Evolutionary conservation across 2,113 vertebrate species (phyloP).

Genomic region (Myrmecobius fasciatus): DNA sequence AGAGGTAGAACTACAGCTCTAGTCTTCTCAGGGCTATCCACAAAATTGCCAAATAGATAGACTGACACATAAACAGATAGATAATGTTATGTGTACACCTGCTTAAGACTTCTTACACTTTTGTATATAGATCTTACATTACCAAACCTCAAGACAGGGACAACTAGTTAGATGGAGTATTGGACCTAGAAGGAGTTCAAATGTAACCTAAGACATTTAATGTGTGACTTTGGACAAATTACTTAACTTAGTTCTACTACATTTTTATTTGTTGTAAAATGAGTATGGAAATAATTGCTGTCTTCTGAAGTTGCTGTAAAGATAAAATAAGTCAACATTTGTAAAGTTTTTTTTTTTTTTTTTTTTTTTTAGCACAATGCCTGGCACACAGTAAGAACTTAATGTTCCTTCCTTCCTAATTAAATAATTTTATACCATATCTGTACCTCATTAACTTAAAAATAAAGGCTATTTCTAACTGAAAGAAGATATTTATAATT

Average conservation of each 20-base stretch:
- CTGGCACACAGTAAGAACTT: background rate
- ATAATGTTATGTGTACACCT: background rate
- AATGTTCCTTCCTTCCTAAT: background rate
- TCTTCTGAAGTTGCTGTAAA: background rate
- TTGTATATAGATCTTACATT: background rate
- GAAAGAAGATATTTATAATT: background rate
- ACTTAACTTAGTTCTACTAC: background rate
- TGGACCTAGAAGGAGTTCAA: background rate
- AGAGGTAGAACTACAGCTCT: background rate
- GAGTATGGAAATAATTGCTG: background rate
- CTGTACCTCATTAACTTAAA: constrained; percentile 8
- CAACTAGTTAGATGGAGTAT: background rate
- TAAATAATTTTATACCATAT: background rate
- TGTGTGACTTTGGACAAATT: background rate
- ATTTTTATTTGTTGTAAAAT: background rate
- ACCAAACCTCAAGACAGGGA: background rate
- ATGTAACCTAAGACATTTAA: background rate
- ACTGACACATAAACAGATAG: background rate
- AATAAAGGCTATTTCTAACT: background rate
- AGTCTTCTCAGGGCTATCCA: background rate
- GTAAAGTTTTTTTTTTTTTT: too few species aligned
- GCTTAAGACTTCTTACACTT: background rate
- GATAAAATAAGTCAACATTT: background rate
- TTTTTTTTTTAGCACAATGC: background rate
- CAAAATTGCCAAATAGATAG: background rate